A percentile compares a stretch with the other conserved stretches of the same genome.
Conservation (phyloP, 2,888 invertebrate species). For the Chorisops tibialis region DNA sequence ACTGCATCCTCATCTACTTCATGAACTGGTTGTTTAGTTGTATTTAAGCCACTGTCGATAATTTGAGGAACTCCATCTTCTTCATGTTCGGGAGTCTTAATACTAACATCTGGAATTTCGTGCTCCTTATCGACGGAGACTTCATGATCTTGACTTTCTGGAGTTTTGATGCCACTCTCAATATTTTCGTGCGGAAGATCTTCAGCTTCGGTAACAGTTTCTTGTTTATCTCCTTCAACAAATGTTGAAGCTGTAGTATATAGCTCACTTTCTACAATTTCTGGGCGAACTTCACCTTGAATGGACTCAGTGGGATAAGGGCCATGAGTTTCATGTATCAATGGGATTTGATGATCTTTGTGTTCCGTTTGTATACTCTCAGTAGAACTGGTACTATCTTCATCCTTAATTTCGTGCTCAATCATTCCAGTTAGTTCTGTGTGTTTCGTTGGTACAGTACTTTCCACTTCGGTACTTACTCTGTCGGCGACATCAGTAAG, state of each 20-base stretch:
- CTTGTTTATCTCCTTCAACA: not conserved
- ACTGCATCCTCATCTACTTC: not conserved
- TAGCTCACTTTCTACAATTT: not conserved
- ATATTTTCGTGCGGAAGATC: not conserved
- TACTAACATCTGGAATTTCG: not conserved
- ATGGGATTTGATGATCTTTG: too few relatives aligned
- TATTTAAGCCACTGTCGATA: not conserved
- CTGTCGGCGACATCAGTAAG: not conserved
- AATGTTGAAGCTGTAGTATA: not conserved
- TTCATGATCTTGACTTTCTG: conserved; percentile 30
- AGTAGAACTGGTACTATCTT: too few relatives aligned
- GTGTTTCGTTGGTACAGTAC: conserved; percentile 7
- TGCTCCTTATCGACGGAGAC: conserved; percentile 4
- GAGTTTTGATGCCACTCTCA: not conserved
- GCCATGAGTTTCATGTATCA: too few relatives aligned
- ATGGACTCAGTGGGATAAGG: too few relatives aligned
- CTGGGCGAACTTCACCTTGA: not conserved
- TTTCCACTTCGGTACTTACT: not conserved
- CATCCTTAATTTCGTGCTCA: not conserved
- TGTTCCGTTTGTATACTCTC: too few relatives aligned
- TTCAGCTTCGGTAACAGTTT: not conserved
- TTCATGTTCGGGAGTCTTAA: not conserved
- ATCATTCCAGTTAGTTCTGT: conserved; percentile 12
- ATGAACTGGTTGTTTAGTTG: not conserved
- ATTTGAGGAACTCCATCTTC: not conserved